A percentile compares a stretch with the other conserved stretches of the same genome.
Evolutionary conservation across 2,888 invertebrate species (phyloP).

Genomic region (Chymomyza procnemis): DNA sequence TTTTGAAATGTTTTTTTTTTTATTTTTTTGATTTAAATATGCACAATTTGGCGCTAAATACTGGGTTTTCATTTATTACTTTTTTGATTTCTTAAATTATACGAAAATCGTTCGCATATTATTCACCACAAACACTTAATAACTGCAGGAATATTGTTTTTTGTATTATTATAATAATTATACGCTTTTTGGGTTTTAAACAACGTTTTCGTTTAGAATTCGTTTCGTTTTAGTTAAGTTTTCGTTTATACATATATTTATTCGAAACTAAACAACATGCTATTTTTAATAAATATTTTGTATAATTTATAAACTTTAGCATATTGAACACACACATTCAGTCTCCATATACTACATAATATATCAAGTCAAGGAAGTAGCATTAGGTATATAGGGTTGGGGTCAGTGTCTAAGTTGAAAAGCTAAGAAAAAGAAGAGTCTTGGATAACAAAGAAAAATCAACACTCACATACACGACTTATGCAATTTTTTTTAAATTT

Average conservation of each 20-base stretch:
- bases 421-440: too few relatives aligned
- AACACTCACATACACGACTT: too few relatives aligned
- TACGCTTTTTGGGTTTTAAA: constrained; percentile 2
- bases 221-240: neutral
- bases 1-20: constrained; percentile 1
- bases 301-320: neutral
- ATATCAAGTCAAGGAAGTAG: neutral
- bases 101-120: neutral
- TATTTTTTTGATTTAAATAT: constrained; percentile 34
- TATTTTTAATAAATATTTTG: neutral
- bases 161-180: constrained; percentile 6
- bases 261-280: neutral
- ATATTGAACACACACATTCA: neutral
- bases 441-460: too few relatives aligned
- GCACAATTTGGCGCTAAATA: neutral
- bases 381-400: neutral
- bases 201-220: neutral
- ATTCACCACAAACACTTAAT: constrained; percentile 15
- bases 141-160: constrained; percentile 17
- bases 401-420: neutral
- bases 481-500: too few relatives aligned
- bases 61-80: neutral
- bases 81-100: neutral
- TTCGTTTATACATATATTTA: constrained; percentile 42
- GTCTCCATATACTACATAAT: neutral